Evolutionary conservation across 2,888 invertebrate genomes (phyloP), one percentile per base, ranked within the genome.

Genomic region (Tetragnatha montana): DNA sequence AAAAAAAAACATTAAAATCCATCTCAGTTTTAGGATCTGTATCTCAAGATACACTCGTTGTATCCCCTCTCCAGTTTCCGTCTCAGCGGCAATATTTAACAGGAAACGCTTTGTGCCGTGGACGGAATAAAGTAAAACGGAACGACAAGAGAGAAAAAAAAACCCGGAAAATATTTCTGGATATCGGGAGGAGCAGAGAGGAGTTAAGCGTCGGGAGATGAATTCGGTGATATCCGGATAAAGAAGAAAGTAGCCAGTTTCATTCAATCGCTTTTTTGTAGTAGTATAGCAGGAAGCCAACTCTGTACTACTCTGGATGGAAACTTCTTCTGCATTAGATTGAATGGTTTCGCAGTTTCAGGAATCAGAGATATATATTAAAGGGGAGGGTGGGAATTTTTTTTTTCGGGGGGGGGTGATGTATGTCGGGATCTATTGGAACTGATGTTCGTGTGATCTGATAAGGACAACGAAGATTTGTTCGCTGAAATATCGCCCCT

Each of bases 41-140:
- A 35, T 35, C 35, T 2, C 35, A 35, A 35, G n/a, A 35, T 35
- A 35, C n/a, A 76, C 76, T 50, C 49, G 19, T 73, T 49, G 19
- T 49, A 19, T 47, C 21, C 8, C 14, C 8, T 47, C 81, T 50
- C 50, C 19, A 70, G 74, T 74, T 82, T 82, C 76, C 76, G 50
- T 12, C 69, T 50, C 19, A 76, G 69, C 69, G 69, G 76, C 75
- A 84, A 84, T 84, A 84, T 84, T 84, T 84, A 84, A 84, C 84
- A 76, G 84, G 84, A 84, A 84, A 14, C 70, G 49, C 76, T 84
- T 84, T 84, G 84, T 84, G 76, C 69, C 75, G 21, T 47, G 69
- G 84, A 35, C 19, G 75, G 35, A 73, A 73, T 73, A 35, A 35
- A 73, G 21, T 22, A 21, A 50, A 50, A 50, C 12, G 60, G 60